Percentiles rank a stretch among this genome's conserved stretches.
phyloP scores from a whole-genome alignment of 2,888 invertebrate genomes.

The Agrochola circellaris region DNA sequence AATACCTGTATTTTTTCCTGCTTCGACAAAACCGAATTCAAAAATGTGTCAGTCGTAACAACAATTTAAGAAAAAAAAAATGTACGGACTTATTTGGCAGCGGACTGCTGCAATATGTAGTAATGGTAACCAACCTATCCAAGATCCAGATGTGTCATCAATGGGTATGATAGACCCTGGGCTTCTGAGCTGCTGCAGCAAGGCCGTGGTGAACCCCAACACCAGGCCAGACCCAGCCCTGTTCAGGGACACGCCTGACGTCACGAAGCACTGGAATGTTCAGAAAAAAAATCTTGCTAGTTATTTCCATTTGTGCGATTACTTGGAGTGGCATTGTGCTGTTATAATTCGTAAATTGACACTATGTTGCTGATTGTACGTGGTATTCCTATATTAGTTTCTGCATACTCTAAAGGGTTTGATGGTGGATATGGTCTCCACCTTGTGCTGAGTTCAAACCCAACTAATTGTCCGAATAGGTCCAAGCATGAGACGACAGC shows the following conservation, averaged over 20 bases:
- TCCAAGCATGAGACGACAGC: too few relatives aligned
- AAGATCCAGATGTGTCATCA: constrained; percentile 85
- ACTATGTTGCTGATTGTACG: background rate
- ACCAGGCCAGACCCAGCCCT: constrained; percentile 75
- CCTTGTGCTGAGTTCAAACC: background rate
- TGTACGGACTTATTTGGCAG: too few relatives aligned
- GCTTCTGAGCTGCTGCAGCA: constrained; percentile 87
- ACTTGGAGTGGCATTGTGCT: background rate
- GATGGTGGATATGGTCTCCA: background rate
- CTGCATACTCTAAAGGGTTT: background rate
- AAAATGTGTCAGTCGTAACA: too few relatives aligned
- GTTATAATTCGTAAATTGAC: background rate
- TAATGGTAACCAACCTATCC: constrained; percentile 83
- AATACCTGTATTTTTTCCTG: too few relatives aligned
- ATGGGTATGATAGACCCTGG: constrained; percentile 77
- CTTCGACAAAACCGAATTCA: too few relatives aligned
- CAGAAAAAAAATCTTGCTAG: background rate
- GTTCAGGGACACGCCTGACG: constrained; percentile 77
- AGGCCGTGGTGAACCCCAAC: constrained; percentile 89
- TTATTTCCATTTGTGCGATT: constrained; percentile 3
- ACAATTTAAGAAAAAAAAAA: too few relatives aligned
- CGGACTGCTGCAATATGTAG: too few relatives aligned
- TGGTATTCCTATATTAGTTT: background rate
- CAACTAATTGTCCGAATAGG: too few relatives aligned
- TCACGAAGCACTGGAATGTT: constrained; percentile 77